A percentile compares a stretch with the other conserved stretches of the same genome.
Evolutionary conservation across 2,797 vertebrate species (phyloP).

Genomic region (Typhlichthys subterraneus): DNA sequence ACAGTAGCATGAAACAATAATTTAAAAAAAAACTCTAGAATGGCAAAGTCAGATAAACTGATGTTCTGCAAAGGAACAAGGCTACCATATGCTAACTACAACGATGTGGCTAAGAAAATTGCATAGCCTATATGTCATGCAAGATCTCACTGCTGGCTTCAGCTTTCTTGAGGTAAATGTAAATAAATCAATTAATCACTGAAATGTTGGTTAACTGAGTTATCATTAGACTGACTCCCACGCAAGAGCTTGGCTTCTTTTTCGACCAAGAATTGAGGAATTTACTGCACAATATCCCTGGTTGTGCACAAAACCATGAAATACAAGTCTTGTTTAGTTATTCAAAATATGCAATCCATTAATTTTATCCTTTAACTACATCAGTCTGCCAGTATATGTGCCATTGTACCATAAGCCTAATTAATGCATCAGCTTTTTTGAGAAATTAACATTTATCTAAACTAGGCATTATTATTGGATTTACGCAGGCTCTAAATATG

Average conservation of each 20-base stretch:
- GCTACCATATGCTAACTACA: slow-evolving; percentile 20
- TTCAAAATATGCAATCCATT: neutral
- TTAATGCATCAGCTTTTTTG: neutral
- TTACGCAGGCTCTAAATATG: neutral
- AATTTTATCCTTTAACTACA: neutral
- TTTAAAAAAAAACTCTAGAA: neutral
- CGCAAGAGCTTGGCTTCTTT: no score
- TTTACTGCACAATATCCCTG: neutral
- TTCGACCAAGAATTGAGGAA: neutral
- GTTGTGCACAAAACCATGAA: no score
- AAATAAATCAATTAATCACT: neutral
- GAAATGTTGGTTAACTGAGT: neutral
- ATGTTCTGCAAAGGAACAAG: neutral
- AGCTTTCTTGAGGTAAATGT: neutral
- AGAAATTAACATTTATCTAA: neutral
- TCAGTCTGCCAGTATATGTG: no score
- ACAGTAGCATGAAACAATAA: slow-evolving; percentile 1
- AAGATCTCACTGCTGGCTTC: slow-evolving; percentile 13
- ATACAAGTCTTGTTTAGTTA: neutral
- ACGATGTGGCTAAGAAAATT: neutral
- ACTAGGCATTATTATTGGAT: neutral
- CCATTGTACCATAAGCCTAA: neutral
- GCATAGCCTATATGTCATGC: slow-evolving; percentile 1
- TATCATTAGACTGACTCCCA: no score
- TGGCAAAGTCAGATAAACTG: no score